phyloP scores from a whole-genome alignment of 2,888 invertebrate species.

The Lamellibrachia columna region DNA sequence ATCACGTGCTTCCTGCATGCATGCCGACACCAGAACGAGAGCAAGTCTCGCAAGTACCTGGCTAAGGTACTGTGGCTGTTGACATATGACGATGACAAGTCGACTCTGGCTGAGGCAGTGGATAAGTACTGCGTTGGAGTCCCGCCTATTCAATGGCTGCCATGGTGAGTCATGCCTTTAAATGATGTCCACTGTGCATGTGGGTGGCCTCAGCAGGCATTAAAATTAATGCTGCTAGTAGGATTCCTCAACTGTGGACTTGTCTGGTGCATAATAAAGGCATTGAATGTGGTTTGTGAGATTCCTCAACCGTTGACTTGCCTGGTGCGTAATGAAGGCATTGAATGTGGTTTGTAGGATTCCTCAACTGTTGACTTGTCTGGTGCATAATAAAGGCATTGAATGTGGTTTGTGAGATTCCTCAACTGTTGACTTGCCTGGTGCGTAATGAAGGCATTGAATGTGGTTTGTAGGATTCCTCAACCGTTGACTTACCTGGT shows the following conservation, averaged over 20 bases:
- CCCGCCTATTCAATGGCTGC: conserved; percentile 93
- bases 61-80: conserved; percentile 83
- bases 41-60: conserved; percentile 92
- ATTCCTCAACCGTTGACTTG: too few species aligned
- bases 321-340: too few species aligned
- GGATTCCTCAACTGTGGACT: too few species aligned
- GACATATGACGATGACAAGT: conserved; percentile 75
- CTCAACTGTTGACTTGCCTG: conserved; percentile 89
- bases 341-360: too few species aligned
- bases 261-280: too few species aligned
- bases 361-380: too few species aligned
- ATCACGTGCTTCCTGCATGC: conserved; percentile 95
- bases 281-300: too few species aligned
- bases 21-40: conserved; percentile 93
- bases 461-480: conserved; percentile 79
- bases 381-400: too few species aligned
- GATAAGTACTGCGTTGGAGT: conserved; percentile 94
- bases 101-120: conserved; percentile 82
- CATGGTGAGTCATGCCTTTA: conserved; percentile 73
- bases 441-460: conserved; percentile 90
- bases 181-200: too few species aligned
- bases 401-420: too few species aligned
- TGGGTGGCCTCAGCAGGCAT: too few species aligned
- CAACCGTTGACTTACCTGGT: conserved; percentile 91
- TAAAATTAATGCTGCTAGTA: too few species aligned